Evolutionary conservation across 2,113 vertebrate species (phyloP), one percentile per base, ranked within the genome.

Genomic region (Pimephales promelas): DNA sequence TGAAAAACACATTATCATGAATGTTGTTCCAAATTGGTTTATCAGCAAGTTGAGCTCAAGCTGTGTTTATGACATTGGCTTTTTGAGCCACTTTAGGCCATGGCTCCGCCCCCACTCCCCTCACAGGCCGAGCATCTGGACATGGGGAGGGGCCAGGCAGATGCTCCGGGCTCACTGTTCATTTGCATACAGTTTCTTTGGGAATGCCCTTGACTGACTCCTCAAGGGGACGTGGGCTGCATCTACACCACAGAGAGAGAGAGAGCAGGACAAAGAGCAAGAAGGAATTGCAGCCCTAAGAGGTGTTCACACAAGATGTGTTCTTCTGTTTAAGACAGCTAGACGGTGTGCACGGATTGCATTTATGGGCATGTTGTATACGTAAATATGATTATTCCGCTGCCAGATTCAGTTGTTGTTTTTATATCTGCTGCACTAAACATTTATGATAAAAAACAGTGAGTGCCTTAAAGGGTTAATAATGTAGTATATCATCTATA

Each of bases 161-260:
- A 91, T 91, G 85, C 90, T 89, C 56, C 82, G 92, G 90, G 90
- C 61, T 80, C 59, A 66, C 76, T 7, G 3, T 64, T 79, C 92
- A 94, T 95, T 95, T 94, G 89, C 92, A 92, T 94, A 91, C 72
- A 89, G 88, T 93, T 93, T 95, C 92, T 93, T 81, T 78, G 91
- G 93, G 92, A 94, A 93, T 94, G 94, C 93, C 95, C 93, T 97
- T 96, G 93, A 95, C 90, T 89, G 84, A 86, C 91, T 92, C 83
- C 22, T 36, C 31, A 85, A 92, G 54, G 82, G 89, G 85, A 92
- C 28, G 18, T 95, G 94, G 94, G 90, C 85, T 84, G 92, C 91
- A 93, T 90, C 82, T 34, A 80, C 86, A 66, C 4, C 75, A 49
- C 36, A 64, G 10, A 40, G 20, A 70, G 31, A 22, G 71, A 88